Evolutionary conservation across 2,797 vertebrate species (phyloP).

Genomic region (Pyrrhura leucotis): DNA sequence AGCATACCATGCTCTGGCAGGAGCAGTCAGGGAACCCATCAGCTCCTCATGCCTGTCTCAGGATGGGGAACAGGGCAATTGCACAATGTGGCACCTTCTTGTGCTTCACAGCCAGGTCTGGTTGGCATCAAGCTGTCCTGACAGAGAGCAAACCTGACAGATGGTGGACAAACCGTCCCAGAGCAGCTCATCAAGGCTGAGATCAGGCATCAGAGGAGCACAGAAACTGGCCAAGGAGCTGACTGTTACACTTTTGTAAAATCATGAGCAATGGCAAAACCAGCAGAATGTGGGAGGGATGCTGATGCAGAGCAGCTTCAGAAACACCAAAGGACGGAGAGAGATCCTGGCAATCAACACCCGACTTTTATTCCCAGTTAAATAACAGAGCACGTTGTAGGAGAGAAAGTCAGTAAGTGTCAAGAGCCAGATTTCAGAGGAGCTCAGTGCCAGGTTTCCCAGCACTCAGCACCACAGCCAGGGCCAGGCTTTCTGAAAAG

Average conservation of each 20-base stretch:
- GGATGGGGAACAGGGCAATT: not conserved
- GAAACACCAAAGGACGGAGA: not conserved
- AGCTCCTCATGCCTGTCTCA: not conserved
- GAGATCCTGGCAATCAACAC: slow-evolving; percentile 17
- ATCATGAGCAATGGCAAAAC: slow-evolving; percentile 38
- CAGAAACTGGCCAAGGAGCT: not conserved
- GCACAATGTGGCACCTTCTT: not conserved
- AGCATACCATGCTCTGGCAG: not conserved
- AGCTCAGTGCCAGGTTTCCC: slow-evolving; percentile 39
- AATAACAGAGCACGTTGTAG: not conserved
- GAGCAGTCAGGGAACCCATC: not conserved
- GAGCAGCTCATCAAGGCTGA: not conserved
- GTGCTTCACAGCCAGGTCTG: fast-evolving
- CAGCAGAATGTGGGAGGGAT: slow-evolving; percentile 42
- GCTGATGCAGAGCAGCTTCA: slow-evolving; percentile 17
- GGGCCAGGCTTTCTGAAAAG: slow-evolving; percentile 12
- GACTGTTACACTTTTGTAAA: not conserved
- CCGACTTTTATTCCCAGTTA: slow-evolving; percentile 14
- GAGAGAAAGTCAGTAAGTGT: slow-evolving; percentile 46
- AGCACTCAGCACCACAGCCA: not conserved
- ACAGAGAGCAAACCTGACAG: not conserved
- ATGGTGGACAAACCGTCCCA: not conserved
- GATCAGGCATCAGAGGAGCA: not conserved
- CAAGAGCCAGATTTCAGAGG: slow-evolving; percentile 28
- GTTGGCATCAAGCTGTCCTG: not conserved